phyloP scores from a whole-genome alignment of 2,113 vertebrate species.

The Dasyprocta punctata region DNA sequence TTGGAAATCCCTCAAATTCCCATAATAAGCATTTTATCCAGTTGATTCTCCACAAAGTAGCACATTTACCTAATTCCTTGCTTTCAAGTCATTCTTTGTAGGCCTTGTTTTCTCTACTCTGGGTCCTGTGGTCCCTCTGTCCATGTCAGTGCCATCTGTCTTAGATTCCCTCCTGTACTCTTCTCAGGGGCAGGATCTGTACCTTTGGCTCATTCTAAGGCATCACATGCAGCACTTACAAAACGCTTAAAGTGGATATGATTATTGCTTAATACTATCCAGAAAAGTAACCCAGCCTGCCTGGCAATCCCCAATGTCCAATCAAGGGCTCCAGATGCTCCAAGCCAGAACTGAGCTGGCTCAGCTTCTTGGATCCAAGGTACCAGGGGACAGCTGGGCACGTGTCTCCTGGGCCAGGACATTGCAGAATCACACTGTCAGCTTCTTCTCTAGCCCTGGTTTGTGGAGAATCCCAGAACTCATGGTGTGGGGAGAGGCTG shows the following conservation, averaged over 20 bases:
- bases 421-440: fast-evolving
- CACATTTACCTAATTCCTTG: not conserved
- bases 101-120: not conserved
- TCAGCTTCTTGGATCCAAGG: not conserved
- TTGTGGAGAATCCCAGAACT: not conserved
- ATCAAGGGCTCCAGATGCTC: not conserved
- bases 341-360: not conserved
- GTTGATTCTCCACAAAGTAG: fast-evolving
- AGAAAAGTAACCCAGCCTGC: not conserved
- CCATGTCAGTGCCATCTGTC: not conserved
- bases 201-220: not conserved
- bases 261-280: not conserved
- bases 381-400: not conserved
- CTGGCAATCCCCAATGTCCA: not conserved
- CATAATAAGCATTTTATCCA: too few species aligned
- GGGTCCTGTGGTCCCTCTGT: not conserved
- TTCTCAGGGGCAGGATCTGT: not conserved
- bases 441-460: not conserved
- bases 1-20: not conserved
- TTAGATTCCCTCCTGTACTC: not conserved
- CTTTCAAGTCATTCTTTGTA: not conserved
- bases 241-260: not conserved
- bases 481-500: not conserved
- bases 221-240: not conserved
- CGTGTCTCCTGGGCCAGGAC: fast-evolving